A percentile compares a stretch with the other conserved stretches of the same genome.
Evolutionary conservation across 2,888 invertebrate species (phyloP).

Genomic region (Axea sp.): DNA sequence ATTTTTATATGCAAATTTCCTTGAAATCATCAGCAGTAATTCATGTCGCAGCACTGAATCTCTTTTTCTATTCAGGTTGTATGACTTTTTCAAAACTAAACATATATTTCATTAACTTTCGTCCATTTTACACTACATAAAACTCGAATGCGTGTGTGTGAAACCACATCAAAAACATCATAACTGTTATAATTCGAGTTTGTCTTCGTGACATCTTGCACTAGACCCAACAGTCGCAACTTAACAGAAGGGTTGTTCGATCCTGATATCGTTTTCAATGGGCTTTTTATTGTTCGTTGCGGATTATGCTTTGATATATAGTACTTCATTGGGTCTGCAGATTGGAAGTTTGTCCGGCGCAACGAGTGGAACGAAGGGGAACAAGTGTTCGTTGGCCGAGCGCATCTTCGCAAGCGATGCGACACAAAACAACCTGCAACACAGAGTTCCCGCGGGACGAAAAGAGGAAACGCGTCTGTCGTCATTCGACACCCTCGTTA

Average conservation of each 20-base stretch:
- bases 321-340: slow-evolving; percentile 32
- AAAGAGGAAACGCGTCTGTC: slow-evolving; percentile 43
- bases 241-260: slow-evolving; percentile 38
- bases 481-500: slow-evolving; percentile 59
- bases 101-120: slow-evolving; percentile 39
- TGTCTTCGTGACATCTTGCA: slow-evolving; percentile 39
- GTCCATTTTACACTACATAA: slow-evolving; percentile 46
- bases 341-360: slow-evolving; percentile 41
- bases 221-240: slow-evolving; percentile 23
- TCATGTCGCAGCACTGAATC: not conserved
- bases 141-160: not conserved
- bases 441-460: slow-evolving; percentile 33
- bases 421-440: slow-evolving; percentile 54
- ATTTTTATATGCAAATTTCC: too few species aligned
- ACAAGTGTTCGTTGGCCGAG: slow-evolving; percentile 47
- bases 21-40: not conserved
- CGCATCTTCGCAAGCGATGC: slow-evolving; percentile 35
- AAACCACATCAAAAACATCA: slow-evolving; percentile 12
- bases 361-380: slow-evolving; percentile 48
- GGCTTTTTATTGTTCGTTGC: slow-evolving; percentile 38
- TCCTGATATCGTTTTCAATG: slow-evolving; percentile 19
- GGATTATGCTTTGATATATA: slow-evolving; percentile 46
- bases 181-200: slow-evolving; percentile 15
- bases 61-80: too few species aligned
- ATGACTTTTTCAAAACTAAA: slow-evolving; percentile 1